Percentiles rank a stretch among this genome's conserved stretches.
Conservation (phyloP, 2,113 vertebrate species). For the Reinhardtius hippoglossoides region DNA sequence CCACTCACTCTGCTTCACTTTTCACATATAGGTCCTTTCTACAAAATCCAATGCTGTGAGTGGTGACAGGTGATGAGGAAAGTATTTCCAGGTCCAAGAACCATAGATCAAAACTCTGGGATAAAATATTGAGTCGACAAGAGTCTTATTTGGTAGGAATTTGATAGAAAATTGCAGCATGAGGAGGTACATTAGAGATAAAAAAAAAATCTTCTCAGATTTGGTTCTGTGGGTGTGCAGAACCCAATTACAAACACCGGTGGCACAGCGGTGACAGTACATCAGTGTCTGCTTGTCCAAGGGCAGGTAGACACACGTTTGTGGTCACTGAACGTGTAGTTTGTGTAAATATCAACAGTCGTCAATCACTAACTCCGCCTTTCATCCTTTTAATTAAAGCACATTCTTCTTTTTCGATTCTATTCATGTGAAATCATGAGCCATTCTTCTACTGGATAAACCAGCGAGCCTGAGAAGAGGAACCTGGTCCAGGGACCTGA, state of each 20-base stretch:
- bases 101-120: not conserved
- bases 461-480: constrained; percentile 6
- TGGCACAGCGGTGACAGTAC: too few species aligned
- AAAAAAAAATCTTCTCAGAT: not conserved
- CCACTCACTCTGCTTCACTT: constrained; percentile 27
- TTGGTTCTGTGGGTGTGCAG: not conserved
- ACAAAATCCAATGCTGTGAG: constrained; percentile 8
- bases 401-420: not conserved
- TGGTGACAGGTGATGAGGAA: not conserved
- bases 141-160: too few species aligned
- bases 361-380: too few species aligned
- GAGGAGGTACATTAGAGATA: not conserved
- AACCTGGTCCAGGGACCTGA: constrained; percentile 31
- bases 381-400: not conserved
- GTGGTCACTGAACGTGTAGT: too few species aligned
- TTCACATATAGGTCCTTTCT: constrained; percentile 34
- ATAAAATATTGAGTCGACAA: too few species aligned
- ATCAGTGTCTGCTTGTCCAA: too few species aligned
- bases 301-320: too few species aligned
- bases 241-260: not conserved
- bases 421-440: constrained; percentile 38
- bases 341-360: too few species aligned
- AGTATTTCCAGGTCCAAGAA: too few species aligned
- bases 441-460: constrained; percentile 33
- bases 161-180: too few species aligned